Percentiles rank a stretch among this genome's conserved stretches.
Evolutionary conservation across 2,888 invertebrate genomes (phyloP).

Genomic region (Polyommatus iphigenia): DNA sequence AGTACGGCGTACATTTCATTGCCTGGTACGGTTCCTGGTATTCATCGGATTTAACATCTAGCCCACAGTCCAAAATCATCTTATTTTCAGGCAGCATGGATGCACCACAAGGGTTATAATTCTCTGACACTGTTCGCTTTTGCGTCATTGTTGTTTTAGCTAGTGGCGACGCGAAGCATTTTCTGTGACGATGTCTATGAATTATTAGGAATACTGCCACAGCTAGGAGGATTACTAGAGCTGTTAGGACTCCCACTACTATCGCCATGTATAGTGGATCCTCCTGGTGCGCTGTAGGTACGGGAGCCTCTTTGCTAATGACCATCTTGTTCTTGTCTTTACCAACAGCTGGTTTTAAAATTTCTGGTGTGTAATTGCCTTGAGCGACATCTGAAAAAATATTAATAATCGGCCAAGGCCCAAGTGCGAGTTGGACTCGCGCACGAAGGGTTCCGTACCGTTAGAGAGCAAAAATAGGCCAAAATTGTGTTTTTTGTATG

Average conservation of each 20-base stretch:
- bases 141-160: constrained; percentile 71
- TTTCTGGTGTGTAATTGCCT: constrained; percentile 87
- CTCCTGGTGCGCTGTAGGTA: constrained; percentile 84
- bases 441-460: too few species aligned
- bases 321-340: constrained; percentile 73
- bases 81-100: constrained; percentile 78
- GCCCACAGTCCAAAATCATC: constrained; percentile 78
- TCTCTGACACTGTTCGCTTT: constrained; percentile 74
- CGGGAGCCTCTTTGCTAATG: constrained; percentile 80
- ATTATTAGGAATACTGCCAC: constrained; percentile 87
- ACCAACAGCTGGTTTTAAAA: constrained; percentile 75
- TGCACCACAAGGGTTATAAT: constrained; percentile 76
- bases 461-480: too few species aligned
- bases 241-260: constrained; percentile 87
- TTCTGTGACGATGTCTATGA: constrained; percentile 85
- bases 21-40: constrained; percentile 91
- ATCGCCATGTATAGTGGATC: constrained; percentile 88
- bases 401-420: too few species aligned
- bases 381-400: constrained; percentile 81
- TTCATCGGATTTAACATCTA: constrained; percentile 84
- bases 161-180: constrained; percentile 86
- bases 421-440: too few species aligned
- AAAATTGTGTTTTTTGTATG: too few species aligned
- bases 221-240: constrained; percentile 85
- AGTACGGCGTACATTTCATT: constrained; percentile 86